Base-by-base conservation (phyloP, 2,113 vertebrate genomes). In the Nestor notabilis region DNA sequence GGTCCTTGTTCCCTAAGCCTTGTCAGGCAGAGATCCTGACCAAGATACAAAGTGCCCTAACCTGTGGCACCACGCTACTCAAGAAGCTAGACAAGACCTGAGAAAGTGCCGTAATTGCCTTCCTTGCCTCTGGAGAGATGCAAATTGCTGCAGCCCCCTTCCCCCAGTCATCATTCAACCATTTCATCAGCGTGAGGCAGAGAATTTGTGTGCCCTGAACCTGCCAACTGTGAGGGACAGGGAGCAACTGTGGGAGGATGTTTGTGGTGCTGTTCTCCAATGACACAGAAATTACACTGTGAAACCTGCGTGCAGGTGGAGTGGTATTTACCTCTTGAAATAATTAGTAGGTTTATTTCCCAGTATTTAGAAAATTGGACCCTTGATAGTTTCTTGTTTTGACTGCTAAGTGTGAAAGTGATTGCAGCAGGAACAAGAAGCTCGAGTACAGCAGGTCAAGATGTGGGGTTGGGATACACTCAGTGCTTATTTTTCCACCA, bases 361-460 rank as follows among this genome's bases (percentile, higher is more conserved):
- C 90, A 97, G 85, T 97, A 93, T 96, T 98, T 97, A 94, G 93
- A 95, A 97, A 97, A 97, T 96, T 97, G 97, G 92, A 90, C 94
- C 91, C 97, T 98, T 97, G 96, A 91, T 95, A 97, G 97, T 96
- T 95, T 94, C 88, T 86, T 96, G 96, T 96, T 97, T 97, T 93
- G 95, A 94, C 95, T 97, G 91, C 84, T 89, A 90, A 95, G 74
- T 70, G 84, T 72, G 66, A 95, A 55, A 65, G 27, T 83, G 96
- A 96, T 94, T 96, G 87, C 87, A 77, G 81, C 66, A 85, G 79
- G 60, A 96, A 41, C 60, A 78, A 90, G 83, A 81, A 95, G 69
- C 84, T 50, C 31, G 53, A 85, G 28, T 43, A 23, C 1, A 7
- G 58, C 52, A 55, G 58, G 39, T 77, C 16, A 70, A 27, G 72